phyloP scores from a whole-genome alignment of 92 coral and sea anemone species.

The Zoanthus sansibaricus region DNA sequence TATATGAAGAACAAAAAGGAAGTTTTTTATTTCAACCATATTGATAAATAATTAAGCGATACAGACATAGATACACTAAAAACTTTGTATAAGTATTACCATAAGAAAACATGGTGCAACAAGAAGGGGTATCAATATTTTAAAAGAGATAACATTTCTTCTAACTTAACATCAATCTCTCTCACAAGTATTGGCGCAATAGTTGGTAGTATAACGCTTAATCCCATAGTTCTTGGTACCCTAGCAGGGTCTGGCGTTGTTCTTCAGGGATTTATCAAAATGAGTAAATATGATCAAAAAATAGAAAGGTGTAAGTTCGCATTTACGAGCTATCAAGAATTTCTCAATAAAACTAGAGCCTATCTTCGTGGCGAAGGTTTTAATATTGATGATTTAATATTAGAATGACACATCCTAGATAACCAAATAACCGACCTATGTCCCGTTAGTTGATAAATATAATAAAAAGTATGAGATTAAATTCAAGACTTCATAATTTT shows the following conservation, averaged over 20 bases:
- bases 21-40: slow-evolving; percentile 9
- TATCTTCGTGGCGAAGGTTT: slow-evolving; percentile 9
- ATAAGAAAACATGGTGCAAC: not conserved
- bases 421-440: slow-evolving; percentile 14
- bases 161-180: not conserved
- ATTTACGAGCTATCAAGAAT: slow-evolving; percentile 18
- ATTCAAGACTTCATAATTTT: not conserved
- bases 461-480: not conserved
- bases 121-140: slow-evolving; percentile 26
- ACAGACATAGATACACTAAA: slow-evolving; percentile 4
- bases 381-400: not conserved
- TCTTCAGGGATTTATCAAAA: not conserved
- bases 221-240: slow-evolving; percentile 39
- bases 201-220: not conserved
- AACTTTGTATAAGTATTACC: slow-evolving; percentile 6
- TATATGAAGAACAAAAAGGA: not conserved
- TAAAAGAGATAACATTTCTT: not conserved
- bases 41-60: slow-evolving; percentile 1
- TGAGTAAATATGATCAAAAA: not conserved
- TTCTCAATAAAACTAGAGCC: slow-evolving; percentile 15
- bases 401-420: not conserved
- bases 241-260: slow-evolving; percentile 36
- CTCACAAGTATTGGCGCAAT: not conserved
- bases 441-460: slow-evolving; percentile 20
- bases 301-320: not conserved